Base-by-base conservation (phyloP, 2,797 vertebrate genomes). In the Anolis apletophallus region DNA sequence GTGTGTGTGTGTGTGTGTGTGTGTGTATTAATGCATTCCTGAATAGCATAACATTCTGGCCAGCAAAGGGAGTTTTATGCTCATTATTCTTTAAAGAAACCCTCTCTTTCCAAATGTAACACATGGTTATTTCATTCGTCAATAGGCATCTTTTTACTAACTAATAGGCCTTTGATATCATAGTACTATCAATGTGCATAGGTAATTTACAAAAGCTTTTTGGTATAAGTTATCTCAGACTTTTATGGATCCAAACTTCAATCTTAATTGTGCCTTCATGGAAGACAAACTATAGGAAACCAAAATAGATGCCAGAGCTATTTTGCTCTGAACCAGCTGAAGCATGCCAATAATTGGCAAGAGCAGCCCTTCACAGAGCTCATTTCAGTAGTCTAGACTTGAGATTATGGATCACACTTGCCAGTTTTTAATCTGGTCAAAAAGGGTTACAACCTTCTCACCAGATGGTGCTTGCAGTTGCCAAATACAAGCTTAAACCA, bases 401-500 rank as follows among this genome's bases (percentile, higher is more conserved):
- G 40, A 54, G 21, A 57, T 83, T 52, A 79, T 72, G 26, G 32
- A 72, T 87, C 12, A 79, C 13, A 26, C 14, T 21, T 72, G 74
- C 68, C 81, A 83, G 54, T 16, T 78, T 29, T 36, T 79, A 46
- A 54, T 79, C 52, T 83, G 46, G 64, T 72, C 11, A 36, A 79
- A 75, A 72, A 32, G 67, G 68, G 68, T 72, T 71, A n/a, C 54
- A 79, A 12, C 55, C 86, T 61, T 83, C 54, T 83, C 67, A 87
- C 86, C 81, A 87, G 81, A 87, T 83, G 86, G 86, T 79, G 32
- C 17, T 36, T 11, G 16, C 5, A 52, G 3, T 40, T 83, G 75
- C 86, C 86, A 87, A 87, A 40, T 64, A 7, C 57, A 83, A n/a
- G n/a, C 13, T 87, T 84, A 87, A 64, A 8, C 68, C 46, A 84